Base-by-base conservation (phyloP, 2,797 vertebrate genomes). In the Pseudochirops corinnae region DNA sequence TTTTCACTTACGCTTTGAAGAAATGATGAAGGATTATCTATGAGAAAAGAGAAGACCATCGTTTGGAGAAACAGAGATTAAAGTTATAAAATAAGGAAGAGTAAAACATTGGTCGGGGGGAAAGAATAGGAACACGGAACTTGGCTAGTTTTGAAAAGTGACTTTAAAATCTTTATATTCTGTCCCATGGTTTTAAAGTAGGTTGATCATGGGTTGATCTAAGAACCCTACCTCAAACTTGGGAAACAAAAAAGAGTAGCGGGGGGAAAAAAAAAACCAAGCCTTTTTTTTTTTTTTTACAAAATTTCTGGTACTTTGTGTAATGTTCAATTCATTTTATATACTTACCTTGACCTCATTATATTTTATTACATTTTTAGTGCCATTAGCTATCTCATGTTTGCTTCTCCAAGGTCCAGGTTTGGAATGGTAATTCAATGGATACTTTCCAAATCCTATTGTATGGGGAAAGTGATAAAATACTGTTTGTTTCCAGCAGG, bases 351-450 rank as follows among this genome's bases (percentile, higher is more conserved):
- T 21, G 92, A 56, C 12, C 74, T 82, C 93, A 10, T 56, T 95
- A 93, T 93, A 94, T 58, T 93, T 95, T 74, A 3, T 55, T 92
- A 18, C 31, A 11, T 6, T 95, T 91, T 95, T 92, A 92, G 91
- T 18, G 33, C 13, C 31, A 50, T 90, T 28, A 60, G 90, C 11
- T 93, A 96, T 93, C 96, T 53, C 87, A 55, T 29, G 46, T 21
- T 94, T 56, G 29, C 50, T n/a, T 53, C 53, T 94, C 94, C 31
- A 96, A 39, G 14, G 33, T 55, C 28, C 21, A 60, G 7, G 95
- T 96, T 33, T 50, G 90, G 26, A 21, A 16, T 21, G 3, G 7
- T 90, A n/a, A 94, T 7, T 46, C 62, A 74, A 2, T 29, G 90
- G 13, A 21, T 96, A 52, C 52, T 93, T 74, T 74, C 39, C 14